Evolutionary conservation across 2,113 vertebrate genomes (phyloP).

Genomic region (Elephas maximus): DNA sequence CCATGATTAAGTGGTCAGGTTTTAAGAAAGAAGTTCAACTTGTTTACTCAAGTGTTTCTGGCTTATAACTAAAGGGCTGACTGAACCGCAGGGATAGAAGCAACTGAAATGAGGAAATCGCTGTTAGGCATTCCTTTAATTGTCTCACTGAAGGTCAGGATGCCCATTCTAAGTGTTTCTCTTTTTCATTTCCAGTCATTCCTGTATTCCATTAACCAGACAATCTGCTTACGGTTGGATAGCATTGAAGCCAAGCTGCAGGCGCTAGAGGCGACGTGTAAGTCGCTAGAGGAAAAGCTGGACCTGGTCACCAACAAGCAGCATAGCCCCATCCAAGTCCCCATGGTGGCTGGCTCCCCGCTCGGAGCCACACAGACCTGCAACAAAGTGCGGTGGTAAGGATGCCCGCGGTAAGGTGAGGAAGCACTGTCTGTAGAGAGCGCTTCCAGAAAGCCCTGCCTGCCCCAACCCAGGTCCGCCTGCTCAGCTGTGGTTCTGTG

Average conservation of each 20-base stretch:
- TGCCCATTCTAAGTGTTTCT: background rate
- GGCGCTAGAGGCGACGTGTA: constrained; percentile 95
- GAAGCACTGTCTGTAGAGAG: too few species aligned
- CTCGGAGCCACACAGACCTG: constrained; percentile 98
- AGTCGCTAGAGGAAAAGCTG: constrained; percentile 95
- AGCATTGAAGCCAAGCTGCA: constrained; percentile 97
- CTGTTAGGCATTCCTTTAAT: background rate
- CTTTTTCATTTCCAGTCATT: constrained; percentile 90
- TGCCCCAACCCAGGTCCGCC: accelerated
- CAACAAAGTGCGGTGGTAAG: constrained; percentile 99
- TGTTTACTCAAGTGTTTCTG: constrained; percentile 58
- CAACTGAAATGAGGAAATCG: background rate
- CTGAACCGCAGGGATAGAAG: constrained; percentile 25
- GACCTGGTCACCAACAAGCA: constrained; percentile 96
- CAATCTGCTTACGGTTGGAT: constrained; percentile 96
- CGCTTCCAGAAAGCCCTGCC: too few species aligned
- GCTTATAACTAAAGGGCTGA: constrained; percentile 27
- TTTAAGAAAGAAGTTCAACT: background rate
- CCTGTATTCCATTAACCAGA: constrained; percentile 96
- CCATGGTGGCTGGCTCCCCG: constrained; percentile 98
- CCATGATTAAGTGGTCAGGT: too few species aligned
- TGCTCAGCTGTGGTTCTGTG: background rate
- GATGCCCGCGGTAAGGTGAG: background rate
- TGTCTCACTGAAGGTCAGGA: background rate
- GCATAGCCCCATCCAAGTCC: constrained; percentile 96